Conservation (phyloP, 2,888 invertebrate genomes). For the Eurytoma adleriae region DNA sequence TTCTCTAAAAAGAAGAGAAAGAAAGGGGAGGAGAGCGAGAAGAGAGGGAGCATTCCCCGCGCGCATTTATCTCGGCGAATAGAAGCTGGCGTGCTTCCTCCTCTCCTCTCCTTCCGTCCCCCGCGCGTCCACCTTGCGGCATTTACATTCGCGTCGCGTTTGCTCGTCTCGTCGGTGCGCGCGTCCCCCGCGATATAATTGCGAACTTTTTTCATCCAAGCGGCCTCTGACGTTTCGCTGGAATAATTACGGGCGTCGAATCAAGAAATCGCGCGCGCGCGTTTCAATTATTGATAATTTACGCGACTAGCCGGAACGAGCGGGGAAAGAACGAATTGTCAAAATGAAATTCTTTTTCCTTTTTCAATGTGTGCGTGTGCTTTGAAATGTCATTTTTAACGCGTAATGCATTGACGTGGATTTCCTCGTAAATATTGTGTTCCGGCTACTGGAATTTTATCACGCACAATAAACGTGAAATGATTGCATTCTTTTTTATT, state of each 20-base stretch:
- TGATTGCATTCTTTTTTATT: too few relatives aligned
- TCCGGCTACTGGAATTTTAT: too few relatives aligned
- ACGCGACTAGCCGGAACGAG: too few relatives aligned
- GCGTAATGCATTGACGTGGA: too few relatives aligned
- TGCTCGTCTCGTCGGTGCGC: background rate
- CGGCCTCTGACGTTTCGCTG: constrained; percentile 10
- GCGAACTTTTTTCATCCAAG: constrained; percentile 24
- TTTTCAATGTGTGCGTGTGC: too few relatives aligned
- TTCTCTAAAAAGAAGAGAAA: background rate
- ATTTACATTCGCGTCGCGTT: constrained; percentile 36
- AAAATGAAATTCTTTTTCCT: too few relatives aligned
- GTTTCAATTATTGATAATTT: too few relatives aligned
- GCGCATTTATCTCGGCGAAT: constrained; percentile 8
- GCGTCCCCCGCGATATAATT: constrained; percentile 13
- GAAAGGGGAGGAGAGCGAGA: background rate
- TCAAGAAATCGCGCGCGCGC: too few relatives aligned
- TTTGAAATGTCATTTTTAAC: too few relatives aligned
- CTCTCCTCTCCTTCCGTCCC: background rate
- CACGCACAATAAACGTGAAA: too few relatives aligned
- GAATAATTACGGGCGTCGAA: constrained; percentile 6
- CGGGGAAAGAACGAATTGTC: too few relatives aligned
- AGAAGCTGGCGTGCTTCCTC: constrained; percentile 10
- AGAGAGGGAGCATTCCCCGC: background rate
- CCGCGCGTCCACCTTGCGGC: constrained; percentile 2
- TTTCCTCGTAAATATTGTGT: too few relatives aligned